Evolutionary conservation across 2,888 invertebrate genomes (phyloP), one percentile per base, ranked within the genome.

Genomic region (Meteorus colon): DNA sequence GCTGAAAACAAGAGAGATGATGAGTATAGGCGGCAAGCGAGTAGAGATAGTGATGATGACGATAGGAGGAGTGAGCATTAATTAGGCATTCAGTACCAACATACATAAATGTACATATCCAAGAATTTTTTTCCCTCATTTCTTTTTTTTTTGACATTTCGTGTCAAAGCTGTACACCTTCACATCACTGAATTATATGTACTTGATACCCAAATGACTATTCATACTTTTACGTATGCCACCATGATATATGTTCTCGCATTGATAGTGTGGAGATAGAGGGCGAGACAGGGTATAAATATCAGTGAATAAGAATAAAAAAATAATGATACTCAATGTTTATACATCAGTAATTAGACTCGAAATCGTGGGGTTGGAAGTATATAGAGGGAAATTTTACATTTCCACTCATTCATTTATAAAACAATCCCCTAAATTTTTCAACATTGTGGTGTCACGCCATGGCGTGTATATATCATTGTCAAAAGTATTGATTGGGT

Each of bases 1-100:
- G n/a, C 72, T 72, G 68, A 76, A 72, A 41, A 73, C 73, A 67
- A 73, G 37, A 63, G 63, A 62, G 59, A 67, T 41, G 72, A 72
- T 63, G 63, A 62, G 63, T 71, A 34, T 34, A 72, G 48, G 27
- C 29, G 10, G 55, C 24, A 8, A 19, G 55, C 55, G 19, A 19
- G 55, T 55, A 4, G 55, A 55, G 19, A 55, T 19, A 19, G 31
- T 27, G n/a, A 63, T 24, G 19, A 41, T 59, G 2, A 62, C 27
- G 41, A 41, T 63, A 29, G 31, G 27, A 29, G 12, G 34, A 69
- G 60, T 37, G 29, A 45, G 45, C 16, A 63, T 62, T 72, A 72
- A 72, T 72, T 72, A 72, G 72, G 27, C 51, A 34, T 29, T 24
- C 63, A 48, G 63, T 29, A 48, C 8, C 2, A 16, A 24, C 37